Evolutionary conservation across 2,888 invertebrate species (phyloP), one percentile per base, ranked within the genome.

Genomic region (Melolontha melolontha): DNA sequence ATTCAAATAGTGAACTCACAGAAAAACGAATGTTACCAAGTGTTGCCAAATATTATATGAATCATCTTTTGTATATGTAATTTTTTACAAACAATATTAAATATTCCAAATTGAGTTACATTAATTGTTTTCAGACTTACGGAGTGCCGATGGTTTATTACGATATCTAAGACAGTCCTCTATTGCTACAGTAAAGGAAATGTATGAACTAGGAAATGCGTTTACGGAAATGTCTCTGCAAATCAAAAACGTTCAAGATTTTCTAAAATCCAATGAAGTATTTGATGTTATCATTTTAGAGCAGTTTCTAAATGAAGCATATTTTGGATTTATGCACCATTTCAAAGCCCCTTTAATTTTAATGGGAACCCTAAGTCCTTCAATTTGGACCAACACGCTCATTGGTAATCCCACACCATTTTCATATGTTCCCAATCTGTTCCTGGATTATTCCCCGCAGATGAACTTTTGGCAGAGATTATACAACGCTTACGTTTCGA

Each of bases 391-490:
- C 74, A 84, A 84, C 57, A 81, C 82, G 64, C 81, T 82, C 70
- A 82, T 85, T 78, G 86, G 87, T 1, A 77, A 84, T 50, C 83
- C 86, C 0, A 79, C 79, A 1, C 84, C 85, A 0, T 84, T 84
- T 76, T 83, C 87, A 0, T 85, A 83, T 75, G 83, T 86, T 51
- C 85, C 87, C 0, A 83, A 86, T 57, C 79, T 82, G 6, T 83
- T 83, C 67, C 72, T 83, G 59, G 78, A 81, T 1, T 84, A 78
- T 67, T 75, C 80, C 49, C 82, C 86, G 27, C 78, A 78, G 55
- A 86, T 86, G 79, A 85, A 79, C 40, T 88, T 90, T 71, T 78
- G 79, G 75, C 84, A 86, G 72, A 79, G 90, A 71, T 49, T 88
- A 0, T 77, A 83, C 14, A 91, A 89, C 75, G 80, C 85, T 0